Evolutionary conservation across 2,113 vertebrate species (phyloP).

Genomic region (Coreoperca whiteheadi): DNA sequence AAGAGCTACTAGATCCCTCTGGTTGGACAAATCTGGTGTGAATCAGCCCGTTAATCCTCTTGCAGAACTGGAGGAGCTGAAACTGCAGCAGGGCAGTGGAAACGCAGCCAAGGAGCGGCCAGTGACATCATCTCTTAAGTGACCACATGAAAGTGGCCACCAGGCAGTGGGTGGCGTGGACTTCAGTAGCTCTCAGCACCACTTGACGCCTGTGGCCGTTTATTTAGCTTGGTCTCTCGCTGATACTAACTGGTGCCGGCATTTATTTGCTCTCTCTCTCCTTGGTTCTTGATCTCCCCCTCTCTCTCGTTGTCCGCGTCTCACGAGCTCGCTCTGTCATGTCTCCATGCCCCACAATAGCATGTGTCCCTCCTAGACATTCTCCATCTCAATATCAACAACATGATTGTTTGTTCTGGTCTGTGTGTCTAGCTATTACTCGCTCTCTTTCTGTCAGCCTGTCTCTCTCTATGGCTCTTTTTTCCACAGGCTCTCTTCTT

Average conservation of each 20-base stretch:
- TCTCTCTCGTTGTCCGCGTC: neutral
- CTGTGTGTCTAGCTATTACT: slow-evolving; percentile 37
- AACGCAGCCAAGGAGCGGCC: slow-evolving; percentile 46
- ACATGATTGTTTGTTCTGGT: slow-evolving; percentile 45
- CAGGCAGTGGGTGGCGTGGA: slow-evolving; percentile 67
- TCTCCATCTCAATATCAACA: slow-evolving; percentile 15
- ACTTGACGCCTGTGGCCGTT: slow-evolving; percentile 69
- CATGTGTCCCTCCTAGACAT: slow-evolving; percentile 29
- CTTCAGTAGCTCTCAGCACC: slow-evolving; percentile 65
- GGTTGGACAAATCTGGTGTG: slow-evolving; percentile 43
- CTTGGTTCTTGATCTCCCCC: slow-evolving; percentile 17
- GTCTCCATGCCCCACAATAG: slow-evolving; percentile 13
- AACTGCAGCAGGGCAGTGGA: slow-evolving; percentile 39
- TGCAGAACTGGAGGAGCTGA: slow-evolving; percentile 12
- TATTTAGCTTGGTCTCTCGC: slow-evolving; percentile 66
- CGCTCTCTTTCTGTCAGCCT: slow-evolving; percentile 1
- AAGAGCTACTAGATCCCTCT: slow-evolving; percentile 8
- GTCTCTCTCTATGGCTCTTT: slow-evolving; percentile 14
- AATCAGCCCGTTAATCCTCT: slow-evolving; percentile 40
- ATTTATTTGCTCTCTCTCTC: slow-evolving; percentile 54
- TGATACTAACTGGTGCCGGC: slow-evolving; percentile 54
- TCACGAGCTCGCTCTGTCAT: slow-evolving; percentile 5
- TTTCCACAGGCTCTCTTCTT: neutral
- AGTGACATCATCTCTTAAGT: slow-evolving; percentile 72
- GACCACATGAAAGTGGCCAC: slow-evolving; percentile 75